Evolutionary conservation across 2,888 invertebrate genomes (phyloP).

Genomic region (Ochlodes sylvanus): DNA sequence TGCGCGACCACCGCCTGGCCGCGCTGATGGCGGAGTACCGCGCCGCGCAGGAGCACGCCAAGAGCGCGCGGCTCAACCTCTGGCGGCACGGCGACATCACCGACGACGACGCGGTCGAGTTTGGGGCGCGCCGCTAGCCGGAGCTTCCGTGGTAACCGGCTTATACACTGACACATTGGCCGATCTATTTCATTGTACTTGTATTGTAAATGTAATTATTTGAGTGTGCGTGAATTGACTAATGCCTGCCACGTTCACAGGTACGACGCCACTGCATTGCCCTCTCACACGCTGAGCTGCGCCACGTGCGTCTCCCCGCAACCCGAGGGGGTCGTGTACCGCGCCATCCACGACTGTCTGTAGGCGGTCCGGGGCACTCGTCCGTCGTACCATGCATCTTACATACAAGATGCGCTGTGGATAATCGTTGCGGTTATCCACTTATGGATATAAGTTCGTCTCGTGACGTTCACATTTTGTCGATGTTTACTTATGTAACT

Average conservation of each 20-base stretch:
- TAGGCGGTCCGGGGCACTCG: constrained; percentile 43
- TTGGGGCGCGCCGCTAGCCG: constrained; percentile 78
- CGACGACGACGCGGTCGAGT: constrained; percentile 92
- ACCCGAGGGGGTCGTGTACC: constrained; percentile 56
- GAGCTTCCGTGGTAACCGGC: constrained; percentile 40
- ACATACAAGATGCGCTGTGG: not conserved
- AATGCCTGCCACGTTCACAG: not conserved
- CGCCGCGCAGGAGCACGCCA: constrained; percentile 94
- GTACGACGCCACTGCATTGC: constrained; percentile 48
- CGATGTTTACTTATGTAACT: constrained; percentile 32
- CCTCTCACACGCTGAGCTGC: constrained; percentile 55
- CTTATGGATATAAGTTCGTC: constrained; percentile 17
- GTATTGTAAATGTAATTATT: too few species aligned
- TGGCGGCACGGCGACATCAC: constrained; percentile 99
- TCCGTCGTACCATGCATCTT: constrained; percentile 34
- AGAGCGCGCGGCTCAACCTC: constrained; percentile 93
- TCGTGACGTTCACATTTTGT: constrained; percentile 27
- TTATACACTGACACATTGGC: too few species aligned
- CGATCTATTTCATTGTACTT: too few species aligned
- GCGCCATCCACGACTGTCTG: constrained; percentile 59
- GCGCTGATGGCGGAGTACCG: constrained; percentile 92
- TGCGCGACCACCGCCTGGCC: constrained; percentile 92
- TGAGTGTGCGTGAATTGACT: too few species aligned
- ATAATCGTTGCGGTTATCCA: constrained; percentile 23
- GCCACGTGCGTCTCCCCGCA: constrained; percentile 64